phyloP scores from a whole-genome alignment of 2,113 vertebrate species.

The Bungarus multicinctus region DNA sequence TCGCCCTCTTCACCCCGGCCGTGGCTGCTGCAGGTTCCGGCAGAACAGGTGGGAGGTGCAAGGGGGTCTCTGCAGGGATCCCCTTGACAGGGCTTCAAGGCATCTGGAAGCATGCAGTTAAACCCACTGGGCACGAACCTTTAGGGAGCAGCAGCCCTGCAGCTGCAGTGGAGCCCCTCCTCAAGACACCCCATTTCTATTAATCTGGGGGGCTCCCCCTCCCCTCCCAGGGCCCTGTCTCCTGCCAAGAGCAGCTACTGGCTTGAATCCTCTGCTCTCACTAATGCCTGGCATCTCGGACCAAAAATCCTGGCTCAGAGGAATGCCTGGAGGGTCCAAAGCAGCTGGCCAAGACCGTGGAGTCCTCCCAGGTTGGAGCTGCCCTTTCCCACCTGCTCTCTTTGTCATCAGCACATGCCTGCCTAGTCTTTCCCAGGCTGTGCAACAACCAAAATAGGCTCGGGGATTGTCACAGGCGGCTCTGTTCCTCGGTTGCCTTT shows the following conservation, averaged over 20 bases:
- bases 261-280: not conserved
- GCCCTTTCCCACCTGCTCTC: not conserved
- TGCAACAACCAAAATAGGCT: conserved; percentile 3
- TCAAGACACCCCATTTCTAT: not conserved
- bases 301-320: conserved; percentile 18
- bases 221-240: not conserved
- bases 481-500: not conserved
- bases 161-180: not conserved
- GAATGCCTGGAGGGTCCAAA: not conserved
- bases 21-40: not conserved
- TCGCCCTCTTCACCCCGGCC: not conserved
- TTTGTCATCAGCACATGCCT: not conserved
- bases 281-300: not conserved
- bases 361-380: accelerated
- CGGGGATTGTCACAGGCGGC: not conserved
- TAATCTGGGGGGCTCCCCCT: not conserved
- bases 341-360: not conserved
- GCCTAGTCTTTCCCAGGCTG: not conserved
- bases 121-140: not conserved
- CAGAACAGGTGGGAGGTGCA: not conserved
- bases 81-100: not conserved
- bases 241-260: not conserved
- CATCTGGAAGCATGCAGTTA: accelerated
- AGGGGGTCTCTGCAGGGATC: not conserved
- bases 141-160: not conserved